Percentiles rank a stretch among this genome's conserved stretches.
Evolutionary conservation across 2,113 vertebrate genomes (phyloP).

Genomic region (Cariama cristata): DNA sequence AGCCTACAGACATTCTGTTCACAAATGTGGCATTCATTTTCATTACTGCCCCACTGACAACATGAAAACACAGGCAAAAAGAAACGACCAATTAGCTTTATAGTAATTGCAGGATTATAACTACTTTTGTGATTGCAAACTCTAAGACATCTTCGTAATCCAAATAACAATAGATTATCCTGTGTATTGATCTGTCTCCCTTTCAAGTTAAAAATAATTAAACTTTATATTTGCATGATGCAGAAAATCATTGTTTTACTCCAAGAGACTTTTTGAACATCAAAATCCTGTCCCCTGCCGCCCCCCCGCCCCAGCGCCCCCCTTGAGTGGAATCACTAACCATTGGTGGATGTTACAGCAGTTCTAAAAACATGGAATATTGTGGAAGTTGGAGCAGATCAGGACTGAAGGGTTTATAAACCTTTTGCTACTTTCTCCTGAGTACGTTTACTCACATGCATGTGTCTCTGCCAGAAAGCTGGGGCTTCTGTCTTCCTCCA

Average conservation of each 20-base stretch:
- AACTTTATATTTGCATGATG: conserved; percentile 14
- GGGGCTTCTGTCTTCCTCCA: background rate
- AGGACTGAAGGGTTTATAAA: background rate
- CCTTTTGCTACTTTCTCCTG: background rate
- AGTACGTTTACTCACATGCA: background rate
- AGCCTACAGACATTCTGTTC: conserved; percentile 77
- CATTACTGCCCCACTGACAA: conserved; percentile 70
- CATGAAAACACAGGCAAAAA: conserved; percentile 65
- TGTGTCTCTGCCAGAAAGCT: background rate
- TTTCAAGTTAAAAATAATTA: conserved; percentile 67
- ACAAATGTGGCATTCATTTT: conserved; percentile 70
- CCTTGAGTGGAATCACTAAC: background rate
- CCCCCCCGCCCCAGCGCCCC: fast-evolving
- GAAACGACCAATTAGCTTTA: conserved; percentile 60
- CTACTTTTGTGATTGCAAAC: background rate
- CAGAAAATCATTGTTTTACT: background rate
- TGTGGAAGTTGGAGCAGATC: background rate
- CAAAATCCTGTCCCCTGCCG: background rate
- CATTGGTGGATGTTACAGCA: background rate
- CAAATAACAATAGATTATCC: conserved; percentile 21
- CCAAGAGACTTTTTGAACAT: background rate
- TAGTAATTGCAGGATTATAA: conserved; percentile 40
- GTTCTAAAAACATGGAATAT: background rate
- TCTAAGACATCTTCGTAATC: background rate
- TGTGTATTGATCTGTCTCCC: background rate